These are phyloP conservation scores for Uromys caudimaculatus DNA, from an alignment of 2,797 vertebrate species.

Conservation along the genomic window DNA sequence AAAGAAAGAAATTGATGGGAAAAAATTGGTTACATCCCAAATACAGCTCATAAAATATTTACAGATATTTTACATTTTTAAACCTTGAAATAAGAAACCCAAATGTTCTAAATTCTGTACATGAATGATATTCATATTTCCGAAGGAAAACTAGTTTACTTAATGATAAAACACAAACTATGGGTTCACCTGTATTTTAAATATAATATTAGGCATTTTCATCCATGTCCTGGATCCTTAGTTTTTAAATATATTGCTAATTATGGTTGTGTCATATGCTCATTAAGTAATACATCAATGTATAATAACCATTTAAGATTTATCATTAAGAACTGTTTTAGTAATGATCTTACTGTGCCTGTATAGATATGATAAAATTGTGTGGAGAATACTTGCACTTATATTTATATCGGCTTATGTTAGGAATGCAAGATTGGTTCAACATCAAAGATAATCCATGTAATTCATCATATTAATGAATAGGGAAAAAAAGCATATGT, in stretches of 20 bases:
- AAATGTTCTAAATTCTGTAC: background rate
- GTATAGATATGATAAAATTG: constrained; percentile 4
- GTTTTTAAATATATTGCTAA: constrained; percentile 31
- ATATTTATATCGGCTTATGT: background rate
- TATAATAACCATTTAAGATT: constrained; percentile 32
- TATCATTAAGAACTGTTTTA: constrained; percentile 12
- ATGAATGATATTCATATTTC: background rate
- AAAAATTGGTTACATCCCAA: background rate
- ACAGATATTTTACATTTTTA: background rate
- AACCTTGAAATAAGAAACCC: background rate
- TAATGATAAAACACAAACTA: background rate
- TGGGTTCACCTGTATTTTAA: background rate
- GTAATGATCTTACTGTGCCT: background rate
- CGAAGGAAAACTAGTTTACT: background rate
- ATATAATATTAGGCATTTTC: constrained; percentile 15
- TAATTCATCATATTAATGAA: constrained; percentile 32
- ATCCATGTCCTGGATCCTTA: background rate
- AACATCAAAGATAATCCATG: constrained; percentile 21
- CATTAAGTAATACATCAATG: background rate
- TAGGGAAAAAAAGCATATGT: background rate
- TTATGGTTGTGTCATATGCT: background rate
- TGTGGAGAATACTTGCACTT: background rate
- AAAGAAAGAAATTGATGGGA: background rate
- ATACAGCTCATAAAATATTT: background rate
- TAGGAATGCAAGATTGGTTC: constrained; percentile 32